A percentile compares a stretch with the other conserved stretches of the same genome.
These are phyloP conservation scores for Hypsibius dujardini DNA, from an alignment of 1,140 invertebrate genomes.

Conservation along the genomic window DNA sequence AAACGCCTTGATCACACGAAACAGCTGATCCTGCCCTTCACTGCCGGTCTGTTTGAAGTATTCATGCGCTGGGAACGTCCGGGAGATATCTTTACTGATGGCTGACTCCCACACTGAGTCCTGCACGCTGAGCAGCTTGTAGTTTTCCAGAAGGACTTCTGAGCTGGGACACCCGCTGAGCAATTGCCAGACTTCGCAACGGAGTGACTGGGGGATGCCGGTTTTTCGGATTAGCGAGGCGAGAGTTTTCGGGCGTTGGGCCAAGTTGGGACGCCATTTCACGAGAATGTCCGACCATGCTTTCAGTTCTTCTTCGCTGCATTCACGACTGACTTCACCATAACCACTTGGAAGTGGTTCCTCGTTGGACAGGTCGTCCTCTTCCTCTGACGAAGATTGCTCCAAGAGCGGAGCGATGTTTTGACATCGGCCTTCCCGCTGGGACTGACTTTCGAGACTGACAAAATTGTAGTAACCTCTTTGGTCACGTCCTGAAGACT, in stretches of 20 bases:
- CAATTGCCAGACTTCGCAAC: slow-evolving; percentile 92
- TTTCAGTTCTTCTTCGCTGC: slow-evolving; percentile 69
- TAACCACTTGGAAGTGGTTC: slow-evolving; percentile 88
- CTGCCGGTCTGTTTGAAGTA: slow-evolving; percentile 84
- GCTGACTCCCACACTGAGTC: slow-evolving; percentile 73
- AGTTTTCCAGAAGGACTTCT: slow-evolving; percentile 69
- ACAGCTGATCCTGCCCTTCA: slow-evolving; percentile 72
- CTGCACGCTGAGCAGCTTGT: slow-evolving; percentile 62
- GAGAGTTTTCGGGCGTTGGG: slow-evolving; percentile 50
- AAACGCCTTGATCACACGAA: slow-evolving; percentile 43
- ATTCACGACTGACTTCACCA: slow-evolving; percentile 86
- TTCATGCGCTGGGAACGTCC: slow-evolving; percentile 95
- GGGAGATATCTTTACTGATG: slow-evolving; percentile 82
- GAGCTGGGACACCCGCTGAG: slow-evolving; percentile 67
- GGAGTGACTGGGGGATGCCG: slow-evolving; percentile 77
- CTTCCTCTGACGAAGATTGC: slow-evolving; percentile 18
- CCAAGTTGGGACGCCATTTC: slow-evolving; percentile 52
- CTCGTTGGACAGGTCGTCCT: slow-evolving; percentile 42
- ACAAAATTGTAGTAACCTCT: slow-evolving; percentile 51
- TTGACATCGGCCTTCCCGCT: slow-evolving; percentile 55
- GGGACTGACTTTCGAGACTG: slow-evolving; percentile 60
- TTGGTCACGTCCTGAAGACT: not conserved
- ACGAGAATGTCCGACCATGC: slow-evolving; percentile 76
- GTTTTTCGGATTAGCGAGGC: slow-evolving; percentile 50
- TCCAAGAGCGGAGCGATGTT: slow-evolving; percentile 44